Percentiles rank a stretch among this genome's conserved stretches.
Conservation (phyloP, 2,797 vertebrate genomes). For the Sphaeramia orbicularis region DNA sequence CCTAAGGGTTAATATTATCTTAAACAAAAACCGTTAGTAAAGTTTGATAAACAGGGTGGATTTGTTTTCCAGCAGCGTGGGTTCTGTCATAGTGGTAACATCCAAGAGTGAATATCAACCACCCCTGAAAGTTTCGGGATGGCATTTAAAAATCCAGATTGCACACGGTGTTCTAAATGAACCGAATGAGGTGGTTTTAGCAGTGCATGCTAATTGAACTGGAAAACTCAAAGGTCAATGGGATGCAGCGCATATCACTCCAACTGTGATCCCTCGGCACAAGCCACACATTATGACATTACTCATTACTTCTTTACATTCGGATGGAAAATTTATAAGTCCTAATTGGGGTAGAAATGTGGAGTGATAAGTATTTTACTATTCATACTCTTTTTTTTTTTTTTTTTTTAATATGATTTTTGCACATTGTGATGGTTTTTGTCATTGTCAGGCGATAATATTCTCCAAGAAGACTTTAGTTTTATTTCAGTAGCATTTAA, state of each 20-base stretch:
- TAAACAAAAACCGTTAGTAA: too few relatives aligned
- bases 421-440: too few relatives aligned
- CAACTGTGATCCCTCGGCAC: conserved; percentile 26
- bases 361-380: too few relatives aligned
- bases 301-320: conserved; percentile 9
- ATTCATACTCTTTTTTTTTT: too few relatives aligned
- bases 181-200: conserved; percentile 35
- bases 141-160: conserved; percentile 38
- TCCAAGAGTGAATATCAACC: conserved; percentile 1
- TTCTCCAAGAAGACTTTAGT: too few relatives aligned
- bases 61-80: neutral
- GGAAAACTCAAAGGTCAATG: conserved; percentile 65
- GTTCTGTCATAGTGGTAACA: neutral
- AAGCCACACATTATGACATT: conserved; percentile 14
- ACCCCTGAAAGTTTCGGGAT: conserved; percentile 15
- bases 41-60: neutral
- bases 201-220: conserved; percentile 54
- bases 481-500: too few relatives aligned
- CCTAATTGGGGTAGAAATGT: neutral
- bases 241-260: conserved; percentile 45
- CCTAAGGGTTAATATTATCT: too few relatives aligned
- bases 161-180: conserved; percentile 30
- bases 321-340: neutral
- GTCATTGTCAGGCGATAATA: too few relatives aligned
- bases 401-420: too few relatives aligned